Conservation (phyloP, 1,140 invertebrate species). For the Pentalonia nigronervosa region DNA sequence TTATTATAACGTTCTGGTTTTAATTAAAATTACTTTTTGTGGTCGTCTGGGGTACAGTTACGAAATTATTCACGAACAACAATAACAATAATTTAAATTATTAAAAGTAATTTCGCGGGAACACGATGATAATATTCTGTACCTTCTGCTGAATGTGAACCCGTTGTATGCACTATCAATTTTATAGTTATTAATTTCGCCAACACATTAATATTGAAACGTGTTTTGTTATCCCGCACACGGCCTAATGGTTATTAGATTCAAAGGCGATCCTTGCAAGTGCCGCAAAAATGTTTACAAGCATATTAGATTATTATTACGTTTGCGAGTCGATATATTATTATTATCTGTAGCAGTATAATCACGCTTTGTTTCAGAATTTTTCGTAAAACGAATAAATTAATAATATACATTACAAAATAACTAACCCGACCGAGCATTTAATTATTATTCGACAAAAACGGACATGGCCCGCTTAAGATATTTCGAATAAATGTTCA, state of each 20-base stretch:
- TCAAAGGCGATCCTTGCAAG: neutral
- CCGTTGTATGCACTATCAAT: neutral
- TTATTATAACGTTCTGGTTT: neutral
- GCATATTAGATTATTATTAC: neutral
- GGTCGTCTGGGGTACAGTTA: neutral
- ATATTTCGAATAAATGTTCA: neutral
- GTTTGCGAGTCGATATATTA: neutral
- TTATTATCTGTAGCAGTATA: no score
- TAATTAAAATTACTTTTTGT: conserved; percentile 13
- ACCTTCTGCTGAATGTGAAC: neutral
- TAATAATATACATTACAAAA: neutral
- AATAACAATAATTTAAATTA: neutral
- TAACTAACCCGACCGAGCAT: neutral
- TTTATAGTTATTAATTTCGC: neutral
- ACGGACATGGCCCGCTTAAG: neutral
- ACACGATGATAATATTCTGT: neutral
- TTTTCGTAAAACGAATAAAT: neutral
- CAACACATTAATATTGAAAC: neutral
- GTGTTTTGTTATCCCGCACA: neutral
- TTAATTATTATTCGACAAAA: neutral
- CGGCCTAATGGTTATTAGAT: neutral
- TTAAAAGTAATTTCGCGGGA: neutral
- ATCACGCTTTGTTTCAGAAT: neutral
- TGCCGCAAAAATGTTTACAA: neutral
- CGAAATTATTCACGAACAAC: conserved; percentile 4